phyloP scores from a whole-genome alignment of 23 tunicate species.

The Botrylloides violaceus region DNA sequence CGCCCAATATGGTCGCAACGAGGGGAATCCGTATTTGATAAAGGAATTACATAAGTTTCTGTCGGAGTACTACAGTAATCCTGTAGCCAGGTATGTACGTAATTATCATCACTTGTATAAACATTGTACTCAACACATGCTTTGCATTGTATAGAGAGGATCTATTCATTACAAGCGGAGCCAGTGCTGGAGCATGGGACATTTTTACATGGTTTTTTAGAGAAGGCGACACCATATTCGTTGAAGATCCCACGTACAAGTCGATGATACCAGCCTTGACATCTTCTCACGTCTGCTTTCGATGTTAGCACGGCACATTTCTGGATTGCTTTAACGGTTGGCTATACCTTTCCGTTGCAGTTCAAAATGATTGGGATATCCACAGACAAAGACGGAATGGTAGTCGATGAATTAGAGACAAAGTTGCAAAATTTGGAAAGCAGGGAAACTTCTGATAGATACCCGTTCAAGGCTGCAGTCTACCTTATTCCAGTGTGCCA shows the following conservation, averaged over 20 bases:
- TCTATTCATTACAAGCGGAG: slow-evolving; percentile 44
- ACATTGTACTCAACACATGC: too few relatives aligned
- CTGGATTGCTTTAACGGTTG: too few relatives aligned
- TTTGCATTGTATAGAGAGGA: slow-evolving; percentile 26
- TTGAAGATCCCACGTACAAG: slow-evolving; percentile 65
- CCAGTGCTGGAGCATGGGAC: slow-evolving; percentile 30
- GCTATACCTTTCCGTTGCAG: background rate
- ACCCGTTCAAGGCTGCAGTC: slow-evolving; percentile 56
- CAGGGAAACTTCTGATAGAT: slow-evolving; percentile 1
- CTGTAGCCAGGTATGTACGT: slow-evolving; percentile 43
- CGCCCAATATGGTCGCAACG: slow-evolving; percentile 43
- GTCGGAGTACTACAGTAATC: slow-evolving; percentile 18
- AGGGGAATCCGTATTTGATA: slow-evolving; percentile 12
- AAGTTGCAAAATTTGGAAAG: slow-evolving; percentile 28
- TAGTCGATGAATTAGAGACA: slow-evolving; percentile 17
- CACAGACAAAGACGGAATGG: background rate
- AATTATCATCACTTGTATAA: too few relatives aligned
- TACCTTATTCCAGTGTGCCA: slow-evolving; percentile 65
- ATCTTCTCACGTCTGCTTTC: too few relatives aligned
- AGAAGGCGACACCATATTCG: slow-evolving; percentile 33
- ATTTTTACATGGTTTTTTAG: slow-evolving; percentile 31
- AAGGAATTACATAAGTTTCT: slow-evolving; percentile 28
- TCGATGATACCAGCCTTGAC: background rate
- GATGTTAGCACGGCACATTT: too few relatives aligned
- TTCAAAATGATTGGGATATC: background rate